phyloP scores from a whole-genome alignment of 2,797 vertebrate species.

The Coreius guichenoti region DNA sequence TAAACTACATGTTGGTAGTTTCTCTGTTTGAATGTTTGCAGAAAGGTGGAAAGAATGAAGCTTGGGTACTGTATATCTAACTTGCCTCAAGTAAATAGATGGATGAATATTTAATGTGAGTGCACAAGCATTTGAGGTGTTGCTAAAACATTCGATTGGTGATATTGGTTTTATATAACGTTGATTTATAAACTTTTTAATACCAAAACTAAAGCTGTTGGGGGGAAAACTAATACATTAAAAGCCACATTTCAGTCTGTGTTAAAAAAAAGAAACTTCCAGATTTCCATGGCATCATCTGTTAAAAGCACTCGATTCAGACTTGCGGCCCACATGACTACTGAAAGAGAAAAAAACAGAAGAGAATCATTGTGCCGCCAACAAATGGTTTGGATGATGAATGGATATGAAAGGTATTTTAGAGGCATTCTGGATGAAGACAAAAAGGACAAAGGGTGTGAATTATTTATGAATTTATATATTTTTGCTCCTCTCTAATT shows the following conservation, averaged over 20 bases:
- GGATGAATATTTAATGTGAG: background rate
- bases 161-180: background rate
- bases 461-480: background rate
- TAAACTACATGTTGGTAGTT: background rate
- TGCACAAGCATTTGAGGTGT: background rate
- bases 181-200: background rate
- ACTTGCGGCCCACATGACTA: background rate
- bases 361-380: background rate
- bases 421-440: background rate
- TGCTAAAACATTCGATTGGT: background rate
- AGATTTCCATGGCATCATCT: background rate
- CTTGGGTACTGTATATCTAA: background rate
- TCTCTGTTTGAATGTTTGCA: background rate
- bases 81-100: background rate
- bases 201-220: background rate
- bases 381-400: background rate
- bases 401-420: background rate
- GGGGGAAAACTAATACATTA: background rate
- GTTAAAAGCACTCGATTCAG: slow-evolving; percentile 1
- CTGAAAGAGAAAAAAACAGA: background rate
- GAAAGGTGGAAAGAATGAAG: background rate
- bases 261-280: background rate
- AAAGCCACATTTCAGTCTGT: background rate
- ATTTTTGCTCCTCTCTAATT: background rate
- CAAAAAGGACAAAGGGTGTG: background rate